Percentiles rank a stretch among this genome's conserved stretches.
These are phyloP conservation scores for Epistrophe grossulariae DNA, from an alignment of 2,888 invertebrate species.

Conservation along the genomic window DNA sequence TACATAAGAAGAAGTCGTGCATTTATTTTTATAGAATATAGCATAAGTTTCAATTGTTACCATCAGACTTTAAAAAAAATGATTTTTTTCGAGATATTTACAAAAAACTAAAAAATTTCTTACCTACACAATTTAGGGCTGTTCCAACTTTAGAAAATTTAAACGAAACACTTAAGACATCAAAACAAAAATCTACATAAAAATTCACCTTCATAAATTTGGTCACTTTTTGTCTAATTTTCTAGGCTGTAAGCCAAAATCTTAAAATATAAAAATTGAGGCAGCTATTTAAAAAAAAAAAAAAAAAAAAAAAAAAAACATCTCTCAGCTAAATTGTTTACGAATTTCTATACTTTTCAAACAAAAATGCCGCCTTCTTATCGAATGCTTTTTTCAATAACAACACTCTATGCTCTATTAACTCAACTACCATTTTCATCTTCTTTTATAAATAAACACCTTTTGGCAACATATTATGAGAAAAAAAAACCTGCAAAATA, in stretches of 20 bases:
- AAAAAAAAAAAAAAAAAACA: background rate
- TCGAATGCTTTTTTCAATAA: background rate
- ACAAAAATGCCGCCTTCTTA: background rate
- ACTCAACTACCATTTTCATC: conserved; percentile 6
- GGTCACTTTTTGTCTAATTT: no score
- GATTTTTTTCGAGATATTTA: no score
- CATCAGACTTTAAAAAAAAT: no score
- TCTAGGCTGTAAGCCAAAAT: background rate
- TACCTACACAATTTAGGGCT: no score
- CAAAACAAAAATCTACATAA: no score
- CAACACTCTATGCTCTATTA: conserved; percentile 15
- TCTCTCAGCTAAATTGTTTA: background rate
- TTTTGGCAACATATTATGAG: background rate
- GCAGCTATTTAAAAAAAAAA: background rate
- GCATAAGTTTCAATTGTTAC: no score
- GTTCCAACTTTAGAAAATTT: no score
- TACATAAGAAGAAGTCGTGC: no score
- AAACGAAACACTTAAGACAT: no score
- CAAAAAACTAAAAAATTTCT: no score
- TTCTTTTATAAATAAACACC: conserved; percentile 2
- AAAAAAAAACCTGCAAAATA: conserved; percentile 42
- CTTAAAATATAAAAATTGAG: background rate
- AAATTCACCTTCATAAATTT: no score
- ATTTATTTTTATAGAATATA: no score
- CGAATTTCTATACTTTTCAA: background rate